Percentiles rank a stretch among this genome's conserved stretches.
These are phyloP conservation scores for Mobula birostris DNA, from an alignment of 2,113 vertebrate species.

Conservation along the genomic window DNA sequence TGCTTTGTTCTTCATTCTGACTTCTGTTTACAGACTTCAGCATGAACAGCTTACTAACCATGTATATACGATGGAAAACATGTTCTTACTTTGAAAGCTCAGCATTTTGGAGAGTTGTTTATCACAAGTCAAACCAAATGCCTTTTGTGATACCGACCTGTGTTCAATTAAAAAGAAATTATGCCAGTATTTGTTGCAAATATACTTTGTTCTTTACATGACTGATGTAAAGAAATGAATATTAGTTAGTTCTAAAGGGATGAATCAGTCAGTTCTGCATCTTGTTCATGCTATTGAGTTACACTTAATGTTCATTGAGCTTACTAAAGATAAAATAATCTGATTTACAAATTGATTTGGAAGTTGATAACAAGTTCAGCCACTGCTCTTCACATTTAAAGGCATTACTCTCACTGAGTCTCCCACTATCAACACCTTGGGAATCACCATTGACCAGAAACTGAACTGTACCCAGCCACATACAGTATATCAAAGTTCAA, in stretches of 20 bases:
- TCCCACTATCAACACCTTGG: too few species aligned
- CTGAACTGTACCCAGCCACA: too few species aligned
- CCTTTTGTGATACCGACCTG: not conserved
- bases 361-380: too few species aligned
- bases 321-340: too few species aligned
- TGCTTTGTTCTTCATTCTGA: constrained; percentile 5
- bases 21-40: not conserved
- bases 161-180: constrained; percentile 14
- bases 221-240: too few species aligned
- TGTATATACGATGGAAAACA: not conserved
- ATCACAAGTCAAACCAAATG: not conserved
- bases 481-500: too few species aligned
- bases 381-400: too few species aligned
- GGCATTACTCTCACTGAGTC: too few species aligned
- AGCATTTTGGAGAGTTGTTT: not conserved
- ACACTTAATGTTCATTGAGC: not conserved
- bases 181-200: not conserved
- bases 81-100: not conserved
- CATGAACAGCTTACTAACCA: not conserved
- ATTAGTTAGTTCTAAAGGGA: not conserved
- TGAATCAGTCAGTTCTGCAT: not conserved
- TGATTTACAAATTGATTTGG: too few species aligned
- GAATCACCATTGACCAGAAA: too few species aligned
- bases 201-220: not conserved
- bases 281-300: not conserved